Percentiles rank a stretch among this genome's conserved stretches.
Conservation (phyloP, 2,888 invertebrate species). For the Ectemnius cavifrons region DNA sequence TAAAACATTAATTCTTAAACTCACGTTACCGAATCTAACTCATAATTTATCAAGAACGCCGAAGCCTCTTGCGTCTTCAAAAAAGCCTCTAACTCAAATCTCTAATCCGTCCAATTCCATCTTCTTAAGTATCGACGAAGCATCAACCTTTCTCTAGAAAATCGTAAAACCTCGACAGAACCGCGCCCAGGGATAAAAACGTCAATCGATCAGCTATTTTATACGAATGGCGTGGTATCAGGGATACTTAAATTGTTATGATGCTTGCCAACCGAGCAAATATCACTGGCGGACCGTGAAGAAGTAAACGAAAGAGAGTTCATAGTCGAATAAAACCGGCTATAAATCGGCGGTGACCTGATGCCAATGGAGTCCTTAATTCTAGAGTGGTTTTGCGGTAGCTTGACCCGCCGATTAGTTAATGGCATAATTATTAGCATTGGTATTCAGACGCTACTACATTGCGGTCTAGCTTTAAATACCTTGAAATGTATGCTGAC, state of each 20-base stretch:
- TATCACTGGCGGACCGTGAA: too few relatives aligned
- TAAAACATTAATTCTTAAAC: too few relatives aligned
- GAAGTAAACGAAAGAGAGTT: too few relatives aligned
- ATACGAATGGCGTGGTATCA: slow-evolving; percentile 39
- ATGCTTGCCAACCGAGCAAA: too few relatives aligned
- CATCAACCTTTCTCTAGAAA: not conserved
- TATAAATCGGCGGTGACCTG: slow-evolving; percentile 45
- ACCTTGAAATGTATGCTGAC: not conserved
- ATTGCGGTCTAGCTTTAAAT: too few relatives aligned
- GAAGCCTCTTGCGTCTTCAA: too few relatives aligned
- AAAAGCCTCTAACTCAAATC: too few relatives aligned
- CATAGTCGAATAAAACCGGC: slow-evolving; percentile 26
- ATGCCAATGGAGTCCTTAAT: slow-evolving; percentile 40
- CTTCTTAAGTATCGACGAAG: not conserved
- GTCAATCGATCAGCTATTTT: slow-evolving; percentile 57
- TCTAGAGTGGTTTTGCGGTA: slow-evolving; percentile 47
- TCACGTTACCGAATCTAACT: too few relatives aligned
- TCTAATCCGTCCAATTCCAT: too few relatives aligned
- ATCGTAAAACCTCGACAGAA: slow-evolving; percentile 46
- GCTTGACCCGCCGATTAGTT: slow-evolving; percentile 48
- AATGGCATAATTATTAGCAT: slow-evolving; percentile 57
- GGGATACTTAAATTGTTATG: too few relatives aligned
- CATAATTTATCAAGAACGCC: too few relatives aligned
- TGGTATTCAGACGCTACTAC: not conserved
- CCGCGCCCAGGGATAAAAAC: slow-evolving; percentile 46